These are phyloP conservation scores for Hedychridium roseum DNA, from an alignment of 2,888 invertebrate species.

Conservation along the genomic window DNA sequence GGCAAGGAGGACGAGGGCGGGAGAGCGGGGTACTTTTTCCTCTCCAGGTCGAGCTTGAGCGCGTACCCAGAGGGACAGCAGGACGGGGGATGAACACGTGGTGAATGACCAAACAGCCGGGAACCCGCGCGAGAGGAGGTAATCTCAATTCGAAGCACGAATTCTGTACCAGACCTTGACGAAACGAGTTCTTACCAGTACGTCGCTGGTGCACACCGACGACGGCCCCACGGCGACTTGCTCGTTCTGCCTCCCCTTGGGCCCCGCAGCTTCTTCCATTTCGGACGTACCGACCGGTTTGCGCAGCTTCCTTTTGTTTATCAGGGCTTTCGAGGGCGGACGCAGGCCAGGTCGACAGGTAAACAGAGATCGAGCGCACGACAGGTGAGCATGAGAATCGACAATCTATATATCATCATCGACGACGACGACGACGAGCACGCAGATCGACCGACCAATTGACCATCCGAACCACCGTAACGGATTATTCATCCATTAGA, in stretches of 20 bases:
- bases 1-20: conserved; percentile 13
- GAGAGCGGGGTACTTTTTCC: conserved; percentile 27
- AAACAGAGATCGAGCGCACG: conserved; percentile 29
- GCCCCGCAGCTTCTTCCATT: conserved; percentile 25
- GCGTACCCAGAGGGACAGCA: conserved; percentile 4
- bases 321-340: conserved; percentile 43
- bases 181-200: conserved; percentile 50
- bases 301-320: conserved; percentile 44
- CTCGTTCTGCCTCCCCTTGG: conserved; percentile 23
- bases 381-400: too few species aligned
- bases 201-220: conserved; percentile 30
- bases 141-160: conserved; percentile 47
- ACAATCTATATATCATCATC: too few species aligned
- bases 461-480: too few species aligned
- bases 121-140: conserved; percentile 30
- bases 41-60: conserved; percentile 37
- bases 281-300: conserved; percentile 42
- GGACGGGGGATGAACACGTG: conserved; percentile 20
- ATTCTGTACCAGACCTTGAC: conserved; percentile 51
- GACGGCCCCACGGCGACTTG: conserved; percentile 26
- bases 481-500: too few species aligned
- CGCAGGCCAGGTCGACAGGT: conserved; percentile 19
- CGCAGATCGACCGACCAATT: too few species aligned
- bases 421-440: too few species aligned
- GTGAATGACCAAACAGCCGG: conserved; percentile 41